phyloP scores from a whole-genome alignment of 2,797 vertebrate genomes.

The Carduelis carduelis region DNA sequence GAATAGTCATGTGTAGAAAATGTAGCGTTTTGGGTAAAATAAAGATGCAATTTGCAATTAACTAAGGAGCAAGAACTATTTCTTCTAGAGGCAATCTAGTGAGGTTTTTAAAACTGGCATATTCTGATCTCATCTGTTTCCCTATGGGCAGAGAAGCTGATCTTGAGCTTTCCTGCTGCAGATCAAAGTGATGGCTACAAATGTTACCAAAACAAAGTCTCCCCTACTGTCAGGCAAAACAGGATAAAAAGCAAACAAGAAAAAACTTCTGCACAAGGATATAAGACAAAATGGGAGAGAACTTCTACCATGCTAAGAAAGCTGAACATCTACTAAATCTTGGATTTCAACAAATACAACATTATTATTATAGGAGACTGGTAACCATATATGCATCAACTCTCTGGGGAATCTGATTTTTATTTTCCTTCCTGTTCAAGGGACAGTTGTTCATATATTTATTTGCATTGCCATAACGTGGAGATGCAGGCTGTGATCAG shows the following conservation, averaged over 20 bases:
- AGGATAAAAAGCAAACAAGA: conserved; percentile 10
- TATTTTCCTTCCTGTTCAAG: conserved; percentile 15
- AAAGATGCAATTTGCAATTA: conserved; percentile 5
- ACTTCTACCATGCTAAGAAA: background rate
- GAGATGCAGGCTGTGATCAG: conserved; percentile 56
- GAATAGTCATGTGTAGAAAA: background rate
- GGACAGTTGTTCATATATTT: conserved; percentile 52
- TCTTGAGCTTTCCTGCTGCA: conserved; percentile 16
- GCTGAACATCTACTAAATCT: background rate
- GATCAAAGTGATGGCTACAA: conserved; percentile 24
- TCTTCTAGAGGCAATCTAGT: background rate
- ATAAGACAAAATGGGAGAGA: background rate
- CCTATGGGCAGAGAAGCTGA: background rate
- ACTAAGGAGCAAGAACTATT: background rate
- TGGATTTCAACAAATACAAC: background rate
- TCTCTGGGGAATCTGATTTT: background rate
- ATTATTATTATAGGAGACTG: background rate
- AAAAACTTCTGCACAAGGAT: background rate
- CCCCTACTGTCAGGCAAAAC: background rate
- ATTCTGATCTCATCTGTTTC: conserved; percentile 41
- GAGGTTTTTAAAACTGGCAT: background rate
- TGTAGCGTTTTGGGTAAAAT: background rate
- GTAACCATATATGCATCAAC: background rate
- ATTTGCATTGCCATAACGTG: conserved; percentile 20
- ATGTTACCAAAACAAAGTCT: conserved; percentile 20